These are phyloP conservation scores for Drosophila tanythrix DNA, from an alignment of 2,888 invertebrate species.

Conservation along the genomic window DNA sequence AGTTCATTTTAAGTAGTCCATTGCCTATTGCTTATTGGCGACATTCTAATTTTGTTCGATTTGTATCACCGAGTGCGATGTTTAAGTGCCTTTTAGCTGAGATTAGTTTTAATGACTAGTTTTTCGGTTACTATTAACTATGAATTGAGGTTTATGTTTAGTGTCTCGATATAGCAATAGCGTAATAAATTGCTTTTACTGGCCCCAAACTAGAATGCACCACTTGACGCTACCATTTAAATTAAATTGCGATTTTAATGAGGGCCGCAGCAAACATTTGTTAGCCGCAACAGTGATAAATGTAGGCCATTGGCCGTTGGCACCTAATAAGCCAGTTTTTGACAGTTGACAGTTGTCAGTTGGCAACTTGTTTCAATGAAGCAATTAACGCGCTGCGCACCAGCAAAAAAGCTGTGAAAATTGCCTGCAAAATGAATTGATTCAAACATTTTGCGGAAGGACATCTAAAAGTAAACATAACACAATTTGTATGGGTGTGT, in stretches of 20 bases:
- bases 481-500: slow-evolving; percentile 48
- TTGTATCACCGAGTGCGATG: slow-evolving; percentile 57
- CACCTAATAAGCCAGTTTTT: slow-evolving; percentile 72
- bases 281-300: slow-evolving; percentile 41
- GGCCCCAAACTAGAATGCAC: slow-evolving; percentile 41
- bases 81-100: slow-evolving; percentile 76
- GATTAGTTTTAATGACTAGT: slow-evolving; percentile 74
- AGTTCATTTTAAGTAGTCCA: slow-evolving; percentile 74
- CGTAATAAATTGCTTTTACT: slow-evolving; percentile 59
- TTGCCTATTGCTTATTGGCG: slow-evolving; percentile 35
- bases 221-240: slow-evolving; percentile 57
- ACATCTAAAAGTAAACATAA: slow-evolving; percentile 73
- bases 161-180: slow-evolving; percentile 22
- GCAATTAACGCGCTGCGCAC: slow-evolving; percentile 70
- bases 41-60: slow-evolving; percentile 69
- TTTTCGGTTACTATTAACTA: slow-evolving; percentile 31
- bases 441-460: slow-evolving; percentile 74
- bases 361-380: slow-evolving; percentile 74
- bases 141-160: slow-evolving; percentile 29
- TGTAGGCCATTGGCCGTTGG: slow-evolving; percentile 65
- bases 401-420: slow-evolving; percentile 59
- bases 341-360: slow-evolving; percentile 38
- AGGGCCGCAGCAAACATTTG: slow-evolving; percentile 34
- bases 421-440: slow-evolving; percentile 70
- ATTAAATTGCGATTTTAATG: slow-evolving; percentile 75